phyloP scores from a whole-genome alignment of 2,797 vertebrate genomes.

The Melanotaenia nigrans region DNA sequence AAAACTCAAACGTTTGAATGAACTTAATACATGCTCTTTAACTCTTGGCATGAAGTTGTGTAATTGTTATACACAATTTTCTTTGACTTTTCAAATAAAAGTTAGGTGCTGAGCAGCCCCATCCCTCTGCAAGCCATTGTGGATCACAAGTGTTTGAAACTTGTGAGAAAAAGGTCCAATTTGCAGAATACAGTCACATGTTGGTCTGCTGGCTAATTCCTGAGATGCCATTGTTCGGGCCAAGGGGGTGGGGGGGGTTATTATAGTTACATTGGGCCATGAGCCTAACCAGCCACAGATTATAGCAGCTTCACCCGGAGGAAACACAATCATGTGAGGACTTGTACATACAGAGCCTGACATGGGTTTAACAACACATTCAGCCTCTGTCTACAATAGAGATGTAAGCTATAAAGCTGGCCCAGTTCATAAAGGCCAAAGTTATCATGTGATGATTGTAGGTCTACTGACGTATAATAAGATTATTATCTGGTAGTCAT shows the following conservation, averaged over 20 bases:
- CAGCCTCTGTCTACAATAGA: not conserved
- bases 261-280: slow-evolving; percentile 54
- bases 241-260: slow-evolving; percentile 43
- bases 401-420: slow-evolving; percentile 31
- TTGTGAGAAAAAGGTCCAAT: slow-evolving; percentile 61
- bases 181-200: slow-evolving; percentile 80
- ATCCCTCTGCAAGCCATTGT: not conserved
- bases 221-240: slow-evolving; percentile 74
- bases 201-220: slow-evolving; percentile 79
- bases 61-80: not conserved
- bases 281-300: slow-evolving; percentile 48
- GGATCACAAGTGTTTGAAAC: slow-evolving; percentile 65
- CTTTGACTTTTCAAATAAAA: not conserved
- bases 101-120: slow-evolving; percentile 14
- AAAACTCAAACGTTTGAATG: not conserved
- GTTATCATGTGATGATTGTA: slow-evolving; percentile 68
- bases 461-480: slow-evolving; percentile 73
- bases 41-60: not conserved
- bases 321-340: slow-evolving; percentile 72
- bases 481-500: slow-evolving; percentile 76
- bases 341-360: slow-evolving; percentile 21
- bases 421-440: slow-evolving; percentile 15
- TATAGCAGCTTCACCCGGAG: slow-evolving; percentile 50
- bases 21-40: not conserved
- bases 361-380: slow-evolving; percentile 24